Conservation (phyloP, 2,888 invertebrate species). For the Andrena haemorrhoa region DNA sequence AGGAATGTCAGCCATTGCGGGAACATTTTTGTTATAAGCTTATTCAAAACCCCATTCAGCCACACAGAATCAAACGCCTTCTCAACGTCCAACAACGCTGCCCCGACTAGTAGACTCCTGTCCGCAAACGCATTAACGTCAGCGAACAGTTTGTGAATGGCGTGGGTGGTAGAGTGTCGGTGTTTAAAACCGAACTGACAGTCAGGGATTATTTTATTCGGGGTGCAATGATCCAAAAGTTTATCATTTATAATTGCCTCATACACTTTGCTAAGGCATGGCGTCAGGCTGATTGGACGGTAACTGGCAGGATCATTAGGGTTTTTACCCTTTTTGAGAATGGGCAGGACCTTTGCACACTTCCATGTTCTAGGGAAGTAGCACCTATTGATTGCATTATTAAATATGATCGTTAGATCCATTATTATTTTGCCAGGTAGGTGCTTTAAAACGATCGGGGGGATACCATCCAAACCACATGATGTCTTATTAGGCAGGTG, state of each 20-base stretch:
- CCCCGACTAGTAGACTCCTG: background rate
- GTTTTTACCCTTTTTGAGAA: conserved; percentile 37
- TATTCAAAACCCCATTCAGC: background rate
- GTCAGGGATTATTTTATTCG: background rate
- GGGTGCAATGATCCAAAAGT: background rate
- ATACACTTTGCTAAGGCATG: background rate
- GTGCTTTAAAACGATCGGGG: background rate
- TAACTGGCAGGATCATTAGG: background rate
- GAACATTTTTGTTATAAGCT: background rate
- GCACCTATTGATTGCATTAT: too few relatives aligned
- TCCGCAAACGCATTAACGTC: background rate
- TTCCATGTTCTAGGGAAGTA: conserved; percentile 45
- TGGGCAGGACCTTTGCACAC: conserved; percentile 45
- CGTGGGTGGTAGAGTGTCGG: background rate
- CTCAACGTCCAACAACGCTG: background rate
- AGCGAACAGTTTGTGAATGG: background rate
- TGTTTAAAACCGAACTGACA: background rate
- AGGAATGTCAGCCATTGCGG: background rate
- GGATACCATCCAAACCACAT: background rate
- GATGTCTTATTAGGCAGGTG: background rate
- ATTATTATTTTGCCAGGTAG: background rate
- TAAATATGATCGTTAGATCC: background rate
- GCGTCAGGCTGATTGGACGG: conserved; percentile 38
- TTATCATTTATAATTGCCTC: background rate
- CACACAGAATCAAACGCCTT: background rate